A percentile compares a stretch with the other conserved stretches of the same genome.
Evolutionary conservation across 1,140 invertebrate genomes (phyloP).

Genomic region (Elysia chlorotica): DNA sequence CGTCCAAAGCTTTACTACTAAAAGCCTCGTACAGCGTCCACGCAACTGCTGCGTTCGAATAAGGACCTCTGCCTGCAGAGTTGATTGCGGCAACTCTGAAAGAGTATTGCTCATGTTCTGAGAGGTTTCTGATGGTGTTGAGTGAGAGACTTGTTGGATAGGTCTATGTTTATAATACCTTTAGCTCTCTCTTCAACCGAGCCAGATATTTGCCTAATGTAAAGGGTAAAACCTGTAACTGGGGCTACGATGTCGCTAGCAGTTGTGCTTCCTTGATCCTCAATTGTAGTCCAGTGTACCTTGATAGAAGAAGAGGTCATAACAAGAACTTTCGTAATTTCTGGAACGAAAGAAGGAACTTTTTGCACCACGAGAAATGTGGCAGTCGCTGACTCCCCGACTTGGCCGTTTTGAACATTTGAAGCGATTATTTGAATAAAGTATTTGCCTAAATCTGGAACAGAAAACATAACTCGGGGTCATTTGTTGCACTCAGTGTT

Average conservation of each 20-base stretch:
- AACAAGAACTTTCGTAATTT: neutral
- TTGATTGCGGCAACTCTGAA: neutral
- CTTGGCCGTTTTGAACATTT: neutral
- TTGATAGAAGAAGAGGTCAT: neutral
- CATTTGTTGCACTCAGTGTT: neutral
- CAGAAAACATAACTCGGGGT: neutral
- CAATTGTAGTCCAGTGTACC: conserved; percentile 4
- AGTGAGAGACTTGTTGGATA: too few relatives aligned
- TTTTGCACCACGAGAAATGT: neutral
- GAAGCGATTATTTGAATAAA: neutral
- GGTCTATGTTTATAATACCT: too few relatives aligned
- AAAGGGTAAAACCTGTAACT: neutral
- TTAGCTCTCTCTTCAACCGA: neutral
- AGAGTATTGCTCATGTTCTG: neutral
- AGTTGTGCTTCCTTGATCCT: too few relatives aligned
- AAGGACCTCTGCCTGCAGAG: neutral
- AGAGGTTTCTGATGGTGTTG: neutral
- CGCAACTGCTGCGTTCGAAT: neutral
- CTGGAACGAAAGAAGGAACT: neutral
- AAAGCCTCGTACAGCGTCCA: conserved; percentile 2
- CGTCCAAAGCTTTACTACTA: neutral
- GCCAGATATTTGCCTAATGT: neutral
- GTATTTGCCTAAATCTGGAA: neutral
- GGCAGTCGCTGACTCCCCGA: neutral
- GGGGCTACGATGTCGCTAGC: neutral